Conservation (phyloP, 2,797 vertebrate genomes). For the Siniperca obscura region DNA sequence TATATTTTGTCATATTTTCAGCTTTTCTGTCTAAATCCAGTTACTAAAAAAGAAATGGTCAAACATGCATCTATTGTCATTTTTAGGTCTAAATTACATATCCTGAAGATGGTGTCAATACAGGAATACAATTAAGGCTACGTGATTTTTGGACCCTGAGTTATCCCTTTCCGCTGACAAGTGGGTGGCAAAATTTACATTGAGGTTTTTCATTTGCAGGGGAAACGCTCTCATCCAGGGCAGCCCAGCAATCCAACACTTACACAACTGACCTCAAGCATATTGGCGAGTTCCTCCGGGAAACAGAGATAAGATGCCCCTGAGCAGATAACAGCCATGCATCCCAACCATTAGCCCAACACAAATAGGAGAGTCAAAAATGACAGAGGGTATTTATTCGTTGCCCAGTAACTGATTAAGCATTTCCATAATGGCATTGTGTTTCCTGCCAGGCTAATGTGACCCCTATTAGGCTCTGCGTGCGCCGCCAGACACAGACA, state of each 20-base stretch:
- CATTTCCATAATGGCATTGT: slow-evolving; percentile 77
- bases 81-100: background rate
- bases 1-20: slow-evolving; percentile 1
- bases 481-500: slow-evolving; percentile 38
- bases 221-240: slow-evolving; percentile 11
- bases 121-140: background rate
- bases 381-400: slow-evolving; percentile 71
- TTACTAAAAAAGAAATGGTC: background rate
- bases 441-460: slow-evolving; percentile 78
- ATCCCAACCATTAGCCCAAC: slow-evolving; percentile 45
- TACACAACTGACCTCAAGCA: slow-evolving; percentile 41
- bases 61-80: background rate
- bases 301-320: slow-evolving; percentile 57
- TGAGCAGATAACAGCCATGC: slow-evolving; percentile 51
- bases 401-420: slow-evolving; percentile 68
- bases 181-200: slow-evolving; percentile 19
- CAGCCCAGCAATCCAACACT: slow-evolving; percentile 20
- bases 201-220: slow-evolving; percentile 30
- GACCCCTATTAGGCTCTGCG: slow-evolving; percentile 74
- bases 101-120: slow-evolving; percentile 11
- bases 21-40: slow-evolving; percentile 1
- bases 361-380: slow-evolving; percentile 62
- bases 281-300: slow-evolving; percentile 31
- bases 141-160: background rate
- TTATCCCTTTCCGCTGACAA: slow-evolving; percentile 2